Percentiles rank a stretch among this genome's conserved stretches.
phyloP scores from a whole-genome alignment of 2,113 vertebrate genomes.

The Columbina picui region DNA sequence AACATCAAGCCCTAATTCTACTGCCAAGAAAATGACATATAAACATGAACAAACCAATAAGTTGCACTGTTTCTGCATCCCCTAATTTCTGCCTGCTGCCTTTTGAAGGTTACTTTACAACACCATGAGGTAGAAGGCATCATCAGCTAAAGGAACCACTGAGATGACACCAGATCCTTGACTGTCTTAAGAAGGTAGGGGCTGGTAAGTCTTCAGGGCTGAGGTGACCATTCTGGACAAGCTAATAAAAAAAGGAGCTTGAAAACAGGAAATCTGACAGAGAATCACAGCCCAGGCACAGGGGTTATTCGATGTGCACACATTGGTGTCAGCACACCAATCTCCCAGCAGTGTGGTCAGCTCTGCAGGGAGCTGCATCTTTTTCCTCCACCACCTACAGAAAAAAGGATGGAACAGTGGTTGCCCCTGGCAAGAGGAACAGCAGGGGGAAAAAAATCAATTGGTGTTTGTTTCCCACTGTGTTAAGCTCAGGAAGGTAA shows the following conservation, averaged over 20 bases:
- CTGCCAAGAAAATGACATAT: conserved; percentile 53
- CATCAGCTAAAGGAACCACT: not conserved
- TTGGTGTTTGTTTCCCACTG: conserved; percentile 42
- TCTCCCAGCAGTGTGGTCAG: not conserved
- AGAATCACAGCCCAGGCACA: not conserved
- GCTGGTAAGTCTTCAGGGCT: not conserved
- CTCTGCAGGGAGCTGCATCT: not conserved
- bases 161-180: not conserved
- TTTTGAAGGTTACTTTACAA: not conserved
- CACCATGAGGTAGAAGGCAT: not conserved
- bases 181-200: not conserved
- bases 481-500: conserved; percentile 54
- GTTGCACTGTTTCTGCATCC: not conserved
- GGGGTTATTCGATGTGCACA: not conserved
- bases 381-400: not conserved
- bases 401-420: conserved; percentile 14
- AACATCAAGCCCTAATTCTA: not conserved
- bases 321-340: not conserved
- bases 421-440: conserved; percentile 23
- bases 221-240: not conserved
- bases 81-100: not conserved
- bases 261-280: not conserved
- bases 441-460: conserved; percentile 22
- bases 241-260: not conserved
- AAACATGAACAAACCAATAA: conserved; percentile 21